Conservation (phyloP, 2,797 vertebrate species). For the Chaetophractus vellerosus region DNA sequence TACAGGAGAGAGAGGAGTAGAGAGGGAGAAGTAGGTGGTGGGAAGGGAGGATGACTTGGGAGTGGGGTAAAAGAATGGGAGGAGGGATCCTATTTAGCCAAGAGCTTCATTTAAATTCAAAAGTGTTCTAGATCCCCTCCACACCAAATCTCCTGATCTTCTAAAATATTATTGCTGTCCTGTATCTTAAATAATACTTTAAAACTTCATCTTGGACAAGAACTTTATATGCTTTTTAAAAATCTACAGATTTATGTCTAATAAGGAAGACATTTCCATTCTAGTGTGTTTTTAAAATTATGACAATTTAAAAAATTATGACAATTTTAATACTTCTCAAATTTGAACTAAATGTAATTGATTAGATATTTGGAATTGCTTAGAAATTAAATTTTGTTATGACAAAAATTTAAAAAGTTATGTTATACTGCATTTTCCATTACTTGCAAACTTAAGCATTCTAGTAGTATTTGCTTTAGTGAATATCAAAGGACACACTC, state of each 20-base stretch:
- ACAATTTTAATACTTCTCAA: conserved; percentile 27
- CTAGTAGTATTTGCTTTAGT: not conserved
- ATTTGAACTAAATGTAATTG: conserved; percentile 37
- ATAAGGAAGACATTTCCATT: not conserved
- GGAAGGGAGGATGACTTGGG: not conserved
- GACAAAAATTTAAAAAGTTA: too few species aligned
- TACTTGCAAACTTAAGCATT: not conserved
- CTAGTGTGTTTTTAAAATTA: conserved; percentile 12
- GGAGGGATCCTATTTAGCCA: too few species aligned
- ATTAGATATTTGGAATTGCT: conserved; percentile 9
- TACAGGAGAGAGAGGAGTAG: not conserved
- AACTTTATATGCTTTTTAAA: not conserved
- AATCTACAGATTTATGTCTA: not conserved
- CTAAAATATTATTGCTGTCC: not conserved
- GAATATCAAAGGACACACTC: not conserved
- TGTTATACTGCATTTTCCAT: not conserved
- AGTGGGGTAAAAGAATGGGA: not conserved
- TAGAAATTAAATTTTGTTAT: conserved; percentile 55
- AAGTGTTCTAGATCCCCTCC: not conserved
- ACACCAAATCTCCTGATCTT: not conserved
- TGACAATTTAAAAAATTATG: not conserved
- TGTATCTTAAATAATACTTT: conserved; percentile 5
- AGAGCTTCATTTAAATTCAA: not conserved
- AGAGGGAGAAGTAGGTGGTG: not conserved
- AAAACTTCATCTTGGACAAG: conserved; percentile 30